phyloP scores from a whole-genome alignment of 2,888 invertebrate species.

The Hydropsyche betteni region DNA sequence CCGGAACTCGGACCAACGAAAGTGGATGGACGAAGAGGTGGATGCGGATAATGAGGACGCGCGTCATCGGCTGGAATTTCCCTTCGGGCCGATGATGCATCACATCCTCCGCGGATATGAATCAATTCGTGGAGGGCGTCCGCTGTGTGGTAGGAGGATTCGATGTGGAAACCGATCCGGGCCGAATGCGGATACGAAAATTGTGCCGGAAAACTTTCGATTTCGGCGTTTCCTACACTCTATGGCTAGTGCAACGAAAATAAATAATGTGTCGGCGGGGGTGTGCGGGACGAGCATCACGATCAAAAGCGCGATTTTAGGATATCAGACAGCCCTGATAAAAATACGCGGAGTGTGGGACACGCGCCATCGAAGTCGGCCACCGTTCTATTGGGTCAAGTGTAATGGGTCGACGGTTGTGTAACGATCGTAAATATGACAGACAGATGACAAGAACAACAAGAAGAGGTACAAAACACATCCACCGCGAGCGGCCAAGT shows the following conservation, averaged over 20 bases:
- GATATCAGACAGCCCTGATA: background rate
- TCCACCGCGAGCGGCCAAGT: too few relatives aligned
- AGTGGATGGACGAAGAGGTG: conserved; percentile 24
- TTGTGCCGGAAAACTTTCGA: too few relatives aligned
- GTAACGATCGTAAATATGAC: conserved; percentile 28
- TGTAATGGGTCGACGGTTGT: conserved; percentile 32
- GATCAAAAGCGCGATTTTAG: background rate
- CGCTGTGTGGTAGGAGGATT: background rate
- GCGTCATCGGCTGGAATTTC: background rate
- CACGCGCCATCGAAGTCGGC: conserved; percentile 22
- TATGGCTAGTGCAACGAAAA: background rate
- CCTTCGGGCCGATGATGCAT: conserved; percentile 3
- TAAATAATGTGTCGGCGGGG: background rate
- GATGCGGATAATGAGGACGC: conserved; percentile 22
- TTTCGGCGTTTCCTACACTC: too few relatives aligned
- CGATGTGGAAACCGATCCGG: background rate
- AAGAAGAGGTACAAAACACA: too few relatives aligned
- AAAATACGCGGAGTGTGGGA: background rate
- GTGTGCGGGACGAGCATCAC: background rate
- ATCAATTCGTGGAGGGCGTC: background rate
- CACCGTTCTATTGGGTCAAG: conserved; percentile 22
- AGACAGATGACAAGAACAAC: background rate
- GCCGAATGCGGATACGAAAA: too few relatives aligned
- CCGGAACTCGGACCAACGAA: conserved; percentile 7
- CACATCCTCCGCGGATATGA: conserved; percentile 27